Evolutionary conservation across 2,797 vertebrate species (phyloP), one percentile per base, ranked within the genome.

Genomic region (Kryptopterus vitreolus): DNA sequence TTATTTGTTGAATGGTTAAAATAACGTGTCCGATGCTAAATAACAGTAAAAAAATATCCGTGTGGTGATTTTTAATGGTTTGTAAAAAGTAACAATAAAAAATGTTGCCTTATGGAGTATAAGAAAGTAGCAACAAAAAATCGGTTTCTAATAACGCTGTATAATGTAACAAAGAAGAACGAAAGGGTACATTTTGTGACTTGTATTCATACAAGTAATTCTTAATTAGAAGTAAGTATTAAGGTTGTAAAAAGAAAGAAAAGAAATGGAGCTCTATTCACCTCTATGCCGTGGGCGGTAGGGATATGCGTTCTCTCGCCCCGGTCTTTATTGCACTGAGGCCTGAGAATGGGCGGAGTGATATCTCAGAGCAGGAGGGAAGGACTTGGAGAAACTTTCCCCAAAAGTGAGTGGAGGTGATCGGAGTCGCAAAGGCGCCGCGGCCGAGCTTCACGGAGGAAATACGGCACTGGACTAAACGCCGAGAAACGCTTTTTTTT

Each of bases 401-500:
- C 89, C 90, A 89, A 90, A 94, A 93, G 89, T 94, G 93, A 84
- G 76, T 81, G 89, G 90, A 93, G 90, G 87, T 84, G 81, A 82
- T 83, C 84, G 62, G 86, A 92, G 91, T 91, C 85, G 88, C 90
- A 89, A 79, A 87, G 92, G 90, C 90, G 90, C 91, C 85, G 88
- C 83, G 87, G 88, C 87, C 87, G 90, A 88, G 92, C 93, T 89
- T 92, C 92, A 80, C 55, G 76, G 89, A 91, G 91, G 91, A 88
- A 88, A 87, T 87, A 90, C 90, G 84, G 88, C 84, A 86, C 55
- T 87, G 88, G 92, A 89, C 79, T 86, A 82, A n/a, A 72, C 57
- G 57, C 55, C 55, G 33, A 46, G 6, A 74, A 9, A 35, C 20
- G 22, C 29, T 7, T 50, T 62, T 43, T 43, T 43, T 10, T 4